These are phyloP conservation scores for Tetramorium alpestre DNA, from an alignment of 1,140 invertebrate genomes.

Conservation along the genomic window DNA sequence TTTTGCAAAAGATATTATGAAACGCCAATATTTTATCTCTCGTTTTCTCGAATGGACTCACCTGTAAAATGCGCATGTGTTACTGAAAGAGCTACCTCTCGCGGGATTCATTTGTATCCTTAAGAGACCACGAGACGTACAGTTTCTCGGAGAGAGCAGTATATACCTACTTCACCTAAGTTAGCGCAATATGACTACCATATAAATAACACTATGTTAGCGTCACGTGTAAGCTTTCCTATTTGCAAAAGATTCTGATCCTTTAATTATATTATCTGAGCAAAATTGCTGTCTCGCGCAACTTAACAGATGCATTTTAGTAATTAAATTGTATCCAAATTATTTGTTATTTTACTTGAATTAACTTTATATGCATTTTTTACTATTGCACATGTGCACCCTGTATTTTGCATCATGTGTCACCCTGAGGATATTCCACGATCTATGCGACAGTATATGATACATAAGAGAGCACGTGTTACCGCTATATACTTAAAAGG, in stretches of 20 bases:
- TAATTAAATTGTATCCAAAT: not conserved
- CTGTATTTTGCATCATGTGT: not conserved
- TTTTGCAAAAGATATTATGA: constrained; percentile 20
- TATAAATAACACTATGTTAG: constrained; percentile 11
- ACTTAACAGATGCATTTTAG: not conserved
- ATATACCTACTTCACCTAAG: not conserved
- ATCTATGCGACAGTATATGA: not conserved
- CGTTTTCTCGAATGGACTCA: constrained; percentile 6
- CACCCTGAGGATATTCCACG: not conserved
- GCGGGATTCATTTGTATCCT: constrained; percentile 52
- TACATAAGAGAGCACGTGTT: not conserved
- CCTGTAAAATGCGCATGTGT: constrained; percentile 15
- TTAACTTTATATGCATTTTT: not conserved
- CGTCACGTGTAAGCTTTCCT: not conserved
- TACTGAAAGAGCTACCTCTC: constrained; percentile 26
- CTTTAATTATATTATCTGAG: not conserved
- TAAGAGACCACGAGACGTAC: not conserved
- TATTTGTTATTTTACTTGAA: not conserved
- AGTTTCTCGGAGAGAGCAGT: not conserved
- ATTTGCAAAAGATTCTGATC: not conserved
- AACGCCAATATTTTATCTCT: constrained; percentile 49
- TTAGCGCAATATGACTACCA: not conserved
- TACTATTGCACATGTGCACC: not conserved
- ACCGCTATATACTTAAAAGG: not conserved
- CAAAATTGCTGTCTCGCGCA: not conserved